These are phyloP conservation scores for Euzophera pinguis DNA, from an alignment of 2,888 invertebrate species.

Conservation along the genomic window DNA sequence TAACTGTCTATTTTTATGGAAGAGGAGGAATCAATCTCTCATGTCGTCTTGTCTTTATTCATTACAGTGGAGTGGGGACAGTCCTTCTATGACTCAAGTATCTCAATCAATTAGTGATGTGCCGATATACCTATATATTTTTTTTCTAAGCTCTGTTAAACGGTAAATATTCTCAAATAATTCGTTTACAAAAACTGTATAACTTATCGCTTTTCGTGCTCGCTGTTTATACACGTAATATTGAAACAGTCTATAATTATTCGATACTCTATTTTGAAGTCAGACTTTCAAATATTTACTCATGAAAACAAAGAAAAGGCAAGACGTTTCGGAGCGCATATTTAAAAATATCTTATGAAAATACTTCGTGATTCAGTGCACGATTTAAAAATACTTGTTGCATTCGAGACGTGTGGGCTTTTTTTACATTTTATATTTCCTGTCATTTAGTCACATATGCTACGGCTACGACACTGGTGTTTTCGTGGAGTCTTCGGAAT, in stretches of 20 bases:
- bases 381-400: conserved; percentile 8
- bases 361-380: conserved; percentile 14
- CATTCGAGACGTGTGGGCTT: background rate
- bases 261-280: background rate
- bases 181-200: background rate
- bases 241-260: background rate
- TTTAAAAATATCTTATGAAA: conserved; percentile 14
- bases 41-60: no score
- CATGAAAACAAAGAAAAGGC: conserved; percentile 4
- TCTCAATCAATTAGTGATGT: no score
- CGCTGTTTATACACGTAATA: background rate
- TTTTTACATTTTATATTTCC: background rate
- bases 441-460: background rate
- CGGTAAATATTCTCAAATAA: background rate
- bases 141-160: no score
- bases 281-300: background rate
- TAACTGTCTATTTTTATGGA: no score
- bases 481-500: no score
- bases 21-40: no score
- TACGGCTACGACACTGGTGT: background rate
- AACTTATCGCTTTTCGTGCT: background rate
- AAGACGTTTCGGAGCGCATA: background rate
- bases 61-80: no score
- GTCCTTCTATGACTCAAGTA: no score
- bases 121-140: no score